phyloP scores from a whole-genome alignment of 2,888 invertebrate genomes.

The Lasioglossum leucozonium region DNA sequence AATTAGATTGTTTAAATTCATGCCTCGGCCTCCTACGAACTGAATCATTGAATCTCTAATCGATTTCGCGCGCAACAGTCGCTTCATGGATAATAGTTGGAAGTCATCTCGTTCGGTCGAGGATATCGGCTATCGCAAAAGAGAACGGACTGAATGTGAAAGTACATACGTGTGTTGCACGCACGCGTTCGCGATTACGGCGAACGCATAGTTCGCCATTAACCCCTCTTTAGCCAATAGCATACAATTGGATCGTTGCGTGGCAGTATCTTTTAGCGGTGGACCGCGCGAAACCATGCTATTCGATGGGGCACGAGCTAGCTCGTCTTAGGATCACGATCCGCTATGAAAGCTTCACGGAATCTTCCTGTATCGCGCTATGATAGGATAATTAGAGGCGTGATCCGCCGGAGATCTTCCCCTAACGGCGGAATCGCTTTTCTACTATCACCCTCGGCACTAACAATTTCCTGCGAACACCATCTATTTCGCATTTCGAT shows the following conservation, averaged over 20 bases:
- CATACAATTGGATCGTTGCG: slow-evolving; percentile 73
- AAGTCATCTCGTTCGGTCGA: slow-evolving; percentile 33
- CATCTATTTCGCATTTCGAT: not conserved
- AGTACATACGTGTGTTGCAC: slow-evolving; percentile 53
- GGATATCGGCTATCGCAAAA: slow-evolving; percentile 57
- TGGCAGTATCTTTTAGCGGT: slow-evolving; percentile 53
- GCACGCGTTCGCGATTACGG: slow-evolving; percentile 69
- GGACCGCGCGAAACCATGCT: slow-evolving; percentile 30
- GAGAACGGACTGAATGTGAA: slow-evolving; percentile 65
- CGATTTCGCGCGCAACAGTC: not conserved
- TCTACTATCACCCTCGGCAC: not conserved
- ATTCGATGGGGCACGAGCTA: slow-evolving; percentile 32
- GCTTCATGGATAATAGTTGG: slow-evolving; percentile 21
- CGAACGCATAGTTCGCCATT: slow-evolving; percentile 76
- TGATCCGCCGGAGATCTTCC: not conserved
- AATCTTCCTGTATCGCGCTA: slow-evolving; percentile 4
- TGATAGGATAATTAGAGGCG: slow-evolving; percentile 48
- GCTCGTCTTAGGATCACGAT: slow-evolving; percentile 34
- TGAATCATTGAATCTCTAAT: not conserved
- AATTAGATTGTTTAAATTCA: not conserved
- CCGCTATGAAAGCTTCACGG: not conserved
- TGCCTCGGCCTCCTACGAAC: not conserved
- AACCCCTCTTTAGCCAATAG: slow-evolving; percentile 77
- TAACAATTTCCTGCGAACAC: not conserved
- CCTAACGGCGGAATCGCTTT: slow-evolving; percentile 22